Base-by-base conservation (phyloP, 2,888 invertebrate genomes). In the Stenodema calcarata region DNA sequence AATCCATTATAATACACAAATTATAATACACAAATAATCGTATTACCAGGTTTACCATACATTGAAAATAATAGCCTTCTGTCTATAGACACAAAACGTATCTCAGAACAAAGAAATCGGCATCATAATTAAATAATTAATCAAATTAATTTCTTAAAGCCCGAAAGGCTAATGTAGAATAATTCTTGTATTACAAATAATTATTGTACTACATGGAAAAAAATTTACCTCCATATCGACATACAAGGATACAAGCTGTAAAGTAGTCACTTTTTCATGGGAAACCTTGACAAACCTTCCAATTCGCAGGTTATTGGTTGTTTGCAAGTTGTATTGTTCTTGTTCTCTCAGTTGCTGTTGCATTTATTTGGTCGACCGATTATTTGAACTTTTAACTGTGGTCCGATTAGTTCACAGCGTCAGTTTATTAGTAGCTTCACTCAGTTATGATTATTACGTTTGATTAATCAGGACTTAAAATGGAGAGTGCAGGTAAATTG, bases 401-500 rank as follows among this genome's bases (percentile, higher is more conserved):
- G 62, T 62, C 62, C 12, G n/a, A 50, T n/a, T 50, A n/a, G 50
- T 23, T 62, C 23, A 23, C 9, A 9, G 6, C 11, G 62, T 62
- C 62, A 62, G 62, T 9, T 62, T 23, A 14, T 62, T 62, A 23
- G 62, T 62, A 23, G 30, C 12, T 35, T 35, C 35, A 28, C 9
- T 35, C 41, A 73, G 73, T 73, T 16, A 73, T 73, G 73, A 16
- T 73, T 73, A 18, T 35, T n/a, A 16, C 30, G 41, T 30, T 30
- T 12, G 1, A 73, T 16, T 73, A 30, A 73, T n/a, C n/a, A 1
- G 7, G 35, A 73, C 35, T n/a, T 73, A 28, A 44, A 41, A 78
- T 78, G 78, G 80, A 80, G 54, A 80, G 80, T 28, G 47, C 80
- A 80, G 80, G 80, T 80, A 54, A 78, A 23, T 23, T 6, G 2